Evolutionary conservation across 2,113 vertebrate genomes (phyloP).

Genomic region (Peromyscus californicus): DNA sequence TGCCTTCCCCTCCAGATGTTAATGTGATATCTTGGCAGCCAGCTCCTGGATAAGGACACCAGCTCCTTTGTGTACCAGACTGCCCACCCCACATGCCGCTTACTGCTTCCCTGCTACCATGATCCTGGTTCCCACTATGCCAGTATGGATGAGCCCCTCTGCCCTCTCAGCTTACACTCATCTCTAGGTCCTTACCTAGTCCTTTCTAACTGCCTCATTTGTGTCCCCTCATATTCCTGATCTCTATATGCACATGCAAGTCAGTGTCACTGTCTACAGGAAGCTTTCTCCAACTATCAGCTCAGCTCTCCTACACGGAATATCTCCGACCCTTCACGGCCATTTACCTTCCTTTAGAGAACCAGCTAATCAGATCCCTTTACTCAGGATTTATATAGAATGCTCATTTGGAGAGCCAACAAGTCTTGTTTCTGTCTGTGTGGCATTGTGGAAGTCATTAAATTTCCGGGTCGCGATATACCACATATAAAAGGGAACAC

Average conservation of each 20-base stretch:
- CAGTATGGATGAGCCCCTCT: rapidly evolving
- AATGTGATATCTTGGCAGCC: not conserved
- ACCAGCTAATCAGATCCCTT: not conserved
- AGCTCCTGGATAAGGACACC: not conserved
- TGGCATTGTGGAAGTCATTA: not conserved
- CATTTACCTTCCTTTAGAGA: not conserved
- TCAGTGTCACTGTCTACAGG: not conserved
- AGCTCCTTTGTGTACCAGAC: not conserved
- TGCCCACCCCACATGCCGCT: not conserved
- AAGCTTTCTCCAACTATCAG: not conserved
- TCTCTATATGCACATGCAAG: not conserved
- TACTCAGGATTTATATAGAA: not conserved
- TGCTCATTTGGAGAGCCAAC: not conserved
- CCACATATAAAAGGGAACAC: not conserved
- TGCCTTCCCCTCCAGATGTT: not conserved
- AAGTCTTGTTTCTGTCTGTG: not conserved
- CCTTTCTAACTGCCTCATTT: not conserved
- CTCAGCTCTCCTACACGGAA: not conserved
- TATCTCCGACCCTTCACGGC: not conserved
- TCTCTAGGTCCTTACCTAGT: not conserved
- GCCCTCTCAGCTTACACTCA: not conserved
- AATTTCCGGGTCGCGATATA: not conserved
- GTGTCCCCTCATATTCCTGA: not conserved
- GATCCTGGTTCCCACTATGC: not conserved
- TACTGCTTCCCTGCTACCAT: not conserved